phyloP scores from a whole-genome alignment of 1,140 invertebrate genomes.

The Bombus breviceps region DNA sequence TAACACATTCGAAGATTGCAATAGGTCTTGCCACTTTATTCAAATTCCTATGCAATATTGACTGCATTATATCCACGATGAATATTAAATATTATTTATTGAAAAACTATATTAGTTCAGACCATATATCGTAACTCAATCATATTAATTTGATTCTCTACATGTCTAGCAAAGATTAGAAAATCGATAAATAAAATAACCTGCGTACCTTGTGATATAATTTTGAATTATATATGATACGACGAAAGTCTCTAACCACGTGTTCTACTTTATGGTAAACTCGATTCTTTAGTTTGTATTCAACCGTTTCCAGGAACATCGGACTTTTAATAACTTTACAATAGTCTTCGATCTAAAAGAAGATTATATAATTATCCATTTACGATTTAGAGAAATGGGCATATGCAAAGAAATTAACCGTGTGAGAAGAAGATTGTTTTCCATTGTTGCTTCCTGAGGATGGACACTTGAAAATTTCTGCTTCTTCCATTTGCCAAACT shows the following conservation, averaged over 20 bases:
- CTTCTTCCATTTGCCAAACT: conserved; percentile 75
- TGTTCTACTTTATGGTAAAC: conserved; percentile 75
- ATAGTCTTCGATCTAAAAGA: conserved; percentile 72
- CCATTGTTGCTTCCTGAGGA: conserved; percentile 37
- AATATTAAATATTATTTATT: too few species aligned
- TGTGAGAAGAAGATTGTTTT: conserved; percentile 36
- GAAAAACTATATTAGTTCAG: too few species aligned
- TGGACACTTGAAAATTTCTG: conserved; percentile 70
- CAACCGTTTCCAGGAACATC: conserved; percentile 75
- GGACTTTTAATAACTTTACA: conserved; percentile 73
- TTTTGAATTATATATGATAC: conserved; percentile 70
- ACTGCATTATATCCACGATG: too few species aligned
- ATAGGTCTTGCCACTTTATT: too few species aligned
- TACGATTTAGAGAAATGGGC: background rate
- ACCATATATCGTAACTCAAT: background rate
- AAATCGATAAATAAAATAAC: background rate
- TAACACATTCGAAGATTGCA: background rate
- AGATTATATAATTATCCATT: background rate
- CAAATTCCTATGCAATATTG: too few species aligned
- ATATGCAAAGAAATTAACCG: conserved; percentile 54
- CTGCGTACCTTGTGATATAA: conserved; percentile 70
- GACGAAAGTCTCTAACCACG: conserved; percentile 73
- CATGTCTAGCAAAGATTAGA: background rate
- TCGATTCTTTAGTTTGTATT: conserved; percentile 75
- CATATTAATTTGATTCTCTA: background rate